A percentile compares a stretch with the other conserved stretches of the same genome.
Conservation (phyloP, 2,888 invertebrate species). For the Oasisia sp. region DNA sequence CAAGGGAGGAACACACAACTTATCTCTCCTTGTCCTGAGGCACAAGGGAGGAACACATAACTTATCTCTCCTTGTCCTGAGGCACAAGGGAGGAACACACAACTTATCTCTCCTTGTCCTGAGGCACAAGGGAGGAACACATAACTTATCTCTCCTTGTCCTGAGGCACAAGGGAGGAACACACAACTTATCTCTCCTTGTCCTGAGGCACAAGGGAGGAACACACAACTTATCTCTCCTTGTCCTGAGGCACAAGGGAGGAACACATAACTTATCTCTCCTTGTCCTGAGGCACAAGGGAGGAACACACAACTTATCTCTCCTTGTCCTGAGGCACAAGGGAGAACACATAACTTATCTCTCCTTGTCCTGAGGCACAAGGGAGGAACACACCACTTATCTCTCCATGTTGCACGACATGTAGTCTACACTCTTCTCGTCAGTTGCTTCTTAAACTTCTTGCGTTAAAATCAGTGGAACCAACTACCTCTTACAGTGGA, state of each 20-base stretch:
- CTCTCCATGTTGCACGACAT: neutral
- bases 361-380: conserved; percentile 69
- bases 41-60: neutral
- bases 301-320: conserved; percentile 54
- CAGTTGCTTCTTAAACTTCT: too few relatives aligned
- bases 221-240: conserved; percentile 68
- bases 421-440: too few relatives aligned
- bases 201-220: conserved; percentile 43
- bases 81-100: neutral
- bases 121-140: neutral
- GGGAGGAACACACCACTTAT: neutral
- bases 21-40: conserved; percentile 71
- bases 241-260: conserved; percentile 62
- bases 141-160: conserved; percentile 71
- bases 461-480: too few relatives aligned
- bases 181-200: conserved; percentile 70
- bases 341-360: conserved; percentile 53
- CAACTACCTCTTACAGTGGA: too few relatives aligned
- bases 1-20: neutral
- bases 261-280: conserved; percentile 63
- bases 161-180: conserved; percentile 36
- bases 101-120: conserved; percentile 71
- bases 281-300: conserved; percentile 67
- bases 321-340: conserved; percentile 69
- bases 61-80: conserved; percentile 71